Base-by-base conservation (phyloP, 1,140 invertebrate genomes). In the Rhysida immarginata region DNA sequence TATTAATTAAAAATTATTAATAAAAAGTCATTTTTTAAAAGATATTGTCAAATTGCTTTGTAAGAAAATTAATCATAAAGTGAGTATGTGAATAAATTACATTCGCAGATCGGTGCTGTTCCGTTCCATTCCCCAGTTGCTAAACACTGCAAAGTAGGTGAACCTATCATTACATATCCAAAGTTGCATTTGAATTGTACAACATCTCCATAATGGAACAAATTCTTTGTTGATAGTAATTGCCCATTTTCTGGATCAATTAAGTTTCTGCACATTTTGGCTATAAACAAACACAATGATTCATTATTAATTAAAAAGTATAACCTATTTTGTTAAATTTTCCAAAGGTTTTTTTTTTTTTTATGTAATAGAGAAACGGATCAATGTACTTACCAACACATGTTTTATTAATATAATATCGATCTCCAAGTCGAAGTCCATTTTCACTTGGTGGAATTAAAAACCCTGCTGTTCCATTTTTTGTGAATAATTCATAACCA, bases 151-250 rank as follows among this genome's bases (percentile, higher is more conserved):
- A 97, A 72, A 24, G 83, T 80, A 1, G 84, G 78, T 46, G 83
- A 81, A 49, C 93, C 93, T 60, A 82, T 79, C 76, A 96, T 82
- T 3, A 94, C 83, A 68, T 90, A 95, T 14, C 94, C 95, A 71
- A 96, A 95, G 63, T 94, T 81, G 69, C 95, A 98, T 65, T 91
- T 85, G 77, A 96, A 97, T 56, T 78, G 81, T 0, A 95, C 82
- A 27, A 87, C 71, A 68, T 96, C 92, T 0, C 89, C 89, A 69
- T 89, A 96, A 62, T 92, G 86, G 69, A 85, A 92, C 61, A 81
- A 77, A 26, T 75, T 74, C 68, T 79, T 48, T 1, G 86, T 89
- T 0, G 87, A 82, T 16, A 97, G 68, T 35, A 96, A 71, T 61
- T 86, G 77, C 45, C 92, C 93, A 73, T 97, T 95, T 67, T 89